Evolutionary conservation across 2,113 vertebrate species (phyloP), one percentile per base, ranked within the genome.

Genomic region (Anas platyrhynchos): DNA sequence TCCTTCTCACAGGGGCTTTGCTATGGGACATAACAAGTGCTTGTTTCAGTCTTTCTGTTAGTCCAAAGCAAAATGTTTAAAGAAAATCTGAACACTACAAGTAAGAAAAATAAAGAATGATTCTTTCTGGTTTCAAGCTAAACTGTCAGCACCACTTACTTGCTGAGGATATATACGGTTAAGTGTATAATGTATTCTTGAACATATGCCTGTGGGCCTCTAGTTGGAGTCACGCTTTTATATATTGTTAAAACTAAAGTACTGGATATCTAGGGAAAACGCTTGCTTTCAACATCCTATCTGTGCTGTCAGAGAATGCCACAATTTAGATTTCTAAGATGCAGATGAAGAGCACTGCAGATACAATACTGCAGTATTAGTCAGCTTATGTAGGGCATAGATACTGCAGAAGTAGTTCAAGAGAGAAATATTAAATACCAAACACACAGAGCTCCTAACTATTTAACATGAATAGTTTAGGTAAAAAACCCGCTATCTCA

Each of bases 301-400:
- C 58, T 9, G 6, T 63, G 65, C 46, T 91, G 86, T 54, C 52
- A 88, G 55, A 71, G 46, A 87, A 93, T 1, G 2, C 58, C 73
- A 78, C 58, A 76, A 73, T 68, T 89, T 52, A 54, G 65, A 52
- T 59, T 84, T 82, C 71, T 68, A 83, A 92, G 59, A 93, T 84
- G 92, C 81, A 95, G 74, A 81, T 50, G 62, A 87, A 95, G 77
- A 95, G 69, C 90, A 84, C 61, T 96, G 94, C 96, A 96, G 93
- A 94, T 67, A 76, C 83, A 95, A 82, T 66, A 91, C 94, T 92
- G 96, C 96, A 95, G 96, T 91, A 89, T 96, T 96, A 96, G 80
- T 94, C 95, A 97, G 93, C 92, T 91, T 96, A 96, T 93, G 69
- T 84, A 96, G 96, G 94, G 81, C 92, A 97, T 2, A 5, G 65